Evolutionary conservation across 2,113 vertebrate species (phyloP).

Genomic region (Egretta garzetta): DNA sequence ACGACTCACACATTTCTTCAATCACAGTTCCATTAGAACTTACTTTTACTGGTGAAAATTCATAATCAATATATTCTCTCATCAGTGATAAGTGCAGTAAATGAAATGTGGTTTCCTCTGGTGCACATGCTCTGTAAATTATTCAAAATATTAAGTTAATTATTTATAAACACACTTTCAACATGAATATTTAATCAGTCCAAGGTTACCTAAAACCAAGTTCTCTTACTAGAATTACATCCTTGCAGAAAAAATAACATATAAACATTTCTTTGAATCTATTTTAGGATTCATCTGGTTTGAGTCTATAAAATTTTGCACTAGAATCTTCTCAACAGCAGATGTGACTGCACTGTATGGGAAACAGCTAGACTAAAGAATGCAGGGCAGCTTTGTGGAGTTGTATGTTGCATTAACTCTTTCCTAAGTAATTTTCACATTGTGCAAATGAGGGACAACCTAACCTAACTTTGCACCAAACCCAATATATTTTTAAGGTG

Average conservation of each 20-base stretch:
- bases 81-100: slow-evolving; percentile 96
- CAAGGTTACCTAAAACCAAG: not conserved
- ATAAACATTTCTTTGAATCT: not conserved
- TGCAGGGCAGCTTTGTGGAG: not conserved
- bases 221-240: not conserved
- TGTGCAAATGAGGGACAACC: not conserved
- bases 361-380: not conserved
- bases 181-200: slow-evolving; percentile 6
- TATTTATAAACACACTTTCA: slow-evolving; percentile 49
- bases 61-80: slow-evolving; percentile 98
- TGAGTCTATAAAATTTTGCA: not conserved
- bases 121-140: slow-evolving; percentile 88
- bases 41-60: slow-evolving; percentile 93
- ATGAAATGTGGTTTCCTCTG: slow-evolving; percentile 98
- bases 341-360: not conserved
- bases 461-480: not conserved
- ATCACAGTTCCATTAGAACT: slow-evolving; percentile 58
- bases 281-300: not conserved
- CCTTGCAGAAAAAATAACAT: not conserved
- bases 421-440: not conserved
- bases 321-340: not conserved
- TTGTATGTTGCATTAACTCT: not conserved
- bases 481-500: not conserved
- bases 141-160: slow-evolving; percentile 47
- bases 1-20: not conserved